These are phyloP conservation scores for Arothron firmamentum DNA, from an alignment of 2,113 vertebrate species.

Conservation along the genomic window DNA sequence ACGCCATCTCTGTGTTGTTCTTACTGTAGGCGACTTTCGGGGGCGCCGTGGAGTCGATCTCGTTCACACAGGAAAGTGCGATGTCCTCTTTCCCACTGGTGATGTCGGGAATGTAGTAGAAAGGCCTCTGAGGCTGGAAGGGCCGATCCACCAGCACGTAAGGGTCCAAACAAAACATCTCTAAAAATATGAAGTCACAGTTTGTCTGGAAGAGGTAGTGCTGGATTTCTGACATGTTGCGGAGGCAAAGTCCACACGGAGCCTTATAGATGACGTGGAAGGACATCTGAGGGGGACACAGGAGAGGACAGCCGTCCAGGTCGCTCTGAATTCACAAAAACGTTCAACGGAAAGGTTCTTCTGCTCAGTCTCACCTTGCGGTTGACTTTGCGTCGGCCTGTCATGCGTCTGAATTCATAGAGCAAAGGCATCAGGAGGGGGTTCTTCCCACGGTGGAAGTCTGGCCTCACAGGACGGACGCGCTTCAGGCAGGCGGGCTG, in stretches of 20 bases:
- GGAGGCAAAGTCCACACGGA: conserved; percentile 89
- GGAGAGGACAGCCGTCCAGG: not conserved
- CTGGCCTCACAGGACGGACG: conserved; percentile 70
- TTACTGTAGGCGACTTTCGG: conserved; percentile 94
- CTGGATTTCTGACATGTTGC: conserved; percentile 94
- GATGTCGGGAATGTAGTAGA: conserved; percentile 93
- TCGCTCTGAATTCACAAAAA: not conserved
- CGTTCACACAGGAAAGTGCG: conserved; percentile 93
- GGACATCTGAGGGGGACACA: conserved; percentile 75
- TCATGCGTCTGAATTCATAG: conserved; percentile 95
- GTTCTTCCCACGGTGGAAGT: conserved; percentile 85
- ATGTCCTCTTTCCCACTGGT: conserved; percentile 90
- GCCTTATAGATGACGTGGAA: conserved; percentile 98
- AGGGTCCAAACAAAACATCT: conserved; percentile 98
- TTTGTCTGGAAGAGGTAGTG: conserved; percentile 89
- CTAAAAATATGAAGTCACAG: conserved; percentile 92
- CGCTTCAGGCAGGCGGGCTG: conserved; percentile 83
- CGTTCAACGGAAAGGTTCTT: not conserved
- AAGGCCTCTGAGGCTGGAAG: conserved; percentile 91
- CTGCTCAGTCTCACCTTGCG: conserved; percentile 77
- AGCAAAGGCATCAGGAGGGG: conserved; percentile 90
- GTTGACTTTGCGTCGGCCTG: conserved; percentile 87
- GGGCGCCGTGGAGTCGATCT: conserved; percentile 88
- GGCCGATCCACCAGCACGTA: conserved; percentile 94
- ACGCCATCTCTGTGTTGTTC: conserved; percentile 2